A percentile compares a stretch with the other conserved stretches of the same genome.
Evolutionary conservation across 1,140 invertebrate genomes (phyloP).

Genomic region (Leptinotarsa undecemlineata): DNA sequence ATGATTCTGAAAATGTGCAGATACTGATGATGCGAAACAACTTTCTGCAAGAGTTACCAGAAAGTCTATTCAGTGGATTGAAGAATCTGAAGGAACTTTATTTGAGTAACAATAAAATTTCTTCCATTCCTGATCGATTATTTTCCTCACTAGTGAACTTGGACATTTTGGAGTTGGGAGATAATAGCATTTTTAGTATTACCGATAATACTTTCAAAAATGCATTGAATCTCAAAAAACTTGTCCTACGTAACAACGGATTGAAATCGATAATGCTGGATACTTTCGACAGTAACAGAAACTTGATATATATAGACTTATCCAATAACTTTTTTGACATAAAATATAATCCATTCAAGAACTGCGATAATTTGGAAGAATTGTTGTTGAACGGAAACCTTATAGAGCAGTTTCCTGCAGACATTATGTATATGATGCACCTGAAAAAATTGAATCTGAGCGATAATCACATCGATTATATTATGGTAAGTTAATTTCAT

Average conservation of each 20-base stretch:
- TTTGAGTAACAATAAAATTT: not conserved
- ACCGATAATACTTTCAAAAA: constrained; percentile 6
- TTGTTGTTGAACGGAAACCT: not conserved
- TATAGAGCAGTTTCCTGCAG: not conserved
- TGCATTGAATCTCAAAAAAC: not conserved
- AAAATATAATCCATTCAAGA: not conserved
- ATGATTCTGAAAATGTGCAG: not conserved
- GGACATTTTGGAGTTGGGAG: not conserved
- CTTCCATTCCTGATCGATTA: not conserved
- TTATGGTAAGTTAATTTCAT: not conserved
- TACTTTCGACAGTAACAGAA: not conserved
- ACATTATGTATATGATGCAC: not conserved
- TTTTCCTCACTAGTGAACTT: not conserved
- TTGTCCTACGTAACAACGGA: not conserved
- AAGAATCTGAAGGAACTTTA: not conserved
- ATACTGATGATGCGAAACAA: not conserved
- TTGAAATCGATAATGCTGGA: not conserved
- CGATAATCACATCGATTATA: not conserved
- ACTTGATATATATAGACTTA: not conserved
- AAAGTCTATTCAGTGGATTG: not conserved
- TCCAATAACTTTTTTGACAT: not conserved
- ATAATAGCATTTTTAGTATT: not conserved
- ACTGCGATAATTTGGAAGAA: not conserved
- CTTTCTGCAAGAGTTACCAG: not conserved
- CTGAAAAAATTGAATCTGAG: constrained; percentile 3